These are phyloP conservation scores for Drosophila kohkoa DNA, from an alignment of 1,140 invertebrate species.

Conservation along the genomic window DNA sequence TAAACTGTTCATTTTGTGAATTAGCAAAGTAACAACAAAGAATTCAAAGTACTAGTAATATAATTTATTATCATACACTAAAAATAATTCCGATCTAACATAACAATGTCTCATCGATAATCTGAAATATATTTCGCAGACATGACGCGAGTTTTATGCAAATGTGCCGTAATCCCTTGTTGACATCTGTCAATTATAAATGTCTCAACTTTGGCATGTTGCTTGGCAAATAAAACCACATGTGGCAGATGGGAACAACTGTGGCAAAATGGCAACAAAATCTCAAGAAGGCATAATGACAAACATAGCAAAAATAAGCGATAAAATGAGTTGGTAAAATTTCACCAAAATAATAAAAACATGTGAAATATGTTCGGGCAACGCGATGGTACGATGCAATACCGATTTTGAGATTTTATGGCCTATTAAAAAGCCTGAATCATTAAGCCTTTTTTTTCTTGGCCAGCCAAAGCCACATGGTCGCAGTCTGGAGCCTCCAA, in stretches of 20 bases:
- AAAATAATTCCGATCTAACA: neutral
- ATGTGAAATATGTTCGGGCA: constrained; percentile 80
- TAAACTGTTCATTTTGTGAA: no score
- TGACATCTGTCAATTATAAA: constrained; percentile 77
- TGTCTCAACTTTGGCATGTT: constrained; percentile 56
- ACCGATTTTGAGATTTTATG: constrained; percentile 79
- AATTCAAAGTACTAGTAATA: no score
- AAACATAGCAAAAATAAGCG: constrained; percentile 57
- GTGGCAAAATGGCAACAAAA: constrained; percentile 28
- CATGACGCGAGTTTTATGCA: neutral
- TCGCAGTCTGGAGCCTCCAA: neutral
- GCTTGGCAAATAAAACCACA: constrained; percentile 67
- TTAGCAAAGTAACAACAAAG: no score
- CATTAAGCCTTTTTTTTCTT: constrained; percentile 74
- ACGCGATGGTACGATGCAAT: constrained; percentile 63
- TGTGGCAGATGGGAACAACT: constrained; percentile 44
- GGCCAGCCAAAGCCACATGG: constrained; percentile 30
- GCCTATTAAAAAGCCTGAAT: constrained; percentile 82
- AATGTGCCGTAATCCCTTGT: constrained; percentile 27
- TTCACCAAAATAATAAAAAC: constrained; percentile 79
- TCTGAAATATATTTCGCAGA: neutral
- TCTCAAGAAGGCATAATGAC: constrained; percentile 50
- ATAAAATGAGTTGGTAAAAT: constrained; percentile 62
- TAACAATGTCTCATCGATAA: neutral
- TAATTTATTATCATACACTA: no score